Percentiles rank a stretch among this genome's conserved stretches.
Evolutionary conservation across 2,113 vertebrate species (phyloP).

Genomic region (Felis catus): DNA sequence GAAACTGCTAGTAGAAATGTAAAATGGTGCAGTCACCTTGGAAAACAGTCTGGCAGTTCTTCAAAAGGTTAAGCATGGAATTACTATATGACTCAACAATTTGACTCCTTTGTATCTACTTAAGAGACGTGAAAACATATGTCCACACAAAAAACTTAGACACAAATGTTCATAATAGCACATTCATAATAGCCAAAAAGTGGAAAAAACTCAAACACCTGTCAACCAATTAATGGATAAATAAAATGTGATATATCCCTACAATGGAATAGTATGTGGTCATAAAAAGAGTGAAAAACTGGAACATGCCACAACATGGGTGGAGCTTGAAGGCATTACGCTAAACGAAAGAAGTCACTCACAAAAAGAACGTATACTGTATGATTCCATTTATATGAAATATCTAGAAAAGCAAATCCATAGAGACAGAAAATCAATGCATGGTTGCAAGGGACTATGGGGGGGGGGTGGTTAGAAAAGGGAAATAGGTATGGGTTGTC

Average conservation of each 20-base stretch:
- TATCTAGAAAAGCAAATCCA: background rate
- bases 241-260: background rate
- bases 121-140: background rate
- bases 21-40: background rate
- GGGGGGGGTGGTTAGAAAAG: background rate
- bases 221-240: background rate
- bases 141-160: background rate
- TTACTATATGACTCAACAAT: background rate
- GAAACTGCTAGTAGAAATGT: background rate
- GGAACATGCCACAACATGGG: background rate
- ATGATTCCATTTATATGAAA: background rate
- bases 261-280: background rate
- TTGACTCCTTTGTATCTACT: background rate
- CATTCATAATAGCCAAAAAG: background rate
- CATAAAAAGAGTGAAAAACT: background rate
- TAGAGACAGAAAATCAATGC: background rate
- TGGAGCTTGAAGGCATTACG: background rate
- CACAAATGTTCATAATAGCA: background rate
- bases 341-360: background rate
- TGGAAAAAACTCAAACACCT: background rate
- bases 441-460: background rate
- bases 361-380: background rate
- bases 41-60: background rate
- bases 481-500: background rate
- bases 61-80: background rate